Evolutionary conservation across 37 sponge, comb jelly and placozoan species (phyloP), one percentile per base, ranked within the genome.

Genomic region (Corticium candelabrum): DNA sequence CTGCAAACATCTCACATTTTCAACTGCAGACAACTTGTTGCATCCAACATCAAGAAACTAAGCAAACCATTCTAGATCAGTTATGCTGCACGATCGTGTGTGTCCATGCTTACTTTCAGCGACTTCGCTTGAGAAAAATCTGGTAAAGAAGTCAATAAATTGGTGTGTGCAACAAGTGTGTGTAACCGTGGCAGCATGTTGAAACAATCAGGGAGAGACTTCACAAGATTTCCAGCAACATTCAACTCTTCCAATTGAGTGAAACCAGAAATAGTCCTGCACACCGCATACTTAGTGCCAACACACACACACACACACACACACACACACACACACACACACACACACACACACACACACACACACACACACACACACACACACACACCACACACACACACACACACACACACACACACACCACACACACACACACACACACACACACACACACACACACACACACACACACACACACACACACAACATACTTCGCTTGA

Each of bases 221-320:
- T 31, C 85, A 89, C 67, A 43, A 89, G 1, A 84, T 86, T 39
- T 80, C 84, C 74, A 89, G 88, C 75, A 30, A 37, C 0, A 82
- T 92, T 30, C 30, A 38, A 35, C 67, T 5, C 7, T 57, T 92
- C 0, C 84, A 85, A 68, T 37, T 76, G 0, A n/a, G 33, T 79
- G 2, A 21, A 30, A 78, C 37, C n/a, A n/a, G n/a, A n/a, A n/a
- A n/a, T n/a, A n/a, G n/a, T n/a, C n/a, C n/a, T n/a, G n/a, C n/a
- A n/a, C n/a, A n/a, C n/a, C n/a, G n/a, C n/a, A n/a, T n/a, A n/a
- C n/a, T n/a, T n/a, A 31, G 1, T 2, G 76, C 35, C 31, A 27
- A 75, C 37, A 75, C 37, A 75, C 7, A 11, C 76, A 21, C 3
- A 37, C 40, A 37, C 39, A 38, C 76, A 38, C 37, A 35, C 76